Conservation (phyloP, 2,797 vertebrate genomes). For the Mallotus villosus region DNA sequence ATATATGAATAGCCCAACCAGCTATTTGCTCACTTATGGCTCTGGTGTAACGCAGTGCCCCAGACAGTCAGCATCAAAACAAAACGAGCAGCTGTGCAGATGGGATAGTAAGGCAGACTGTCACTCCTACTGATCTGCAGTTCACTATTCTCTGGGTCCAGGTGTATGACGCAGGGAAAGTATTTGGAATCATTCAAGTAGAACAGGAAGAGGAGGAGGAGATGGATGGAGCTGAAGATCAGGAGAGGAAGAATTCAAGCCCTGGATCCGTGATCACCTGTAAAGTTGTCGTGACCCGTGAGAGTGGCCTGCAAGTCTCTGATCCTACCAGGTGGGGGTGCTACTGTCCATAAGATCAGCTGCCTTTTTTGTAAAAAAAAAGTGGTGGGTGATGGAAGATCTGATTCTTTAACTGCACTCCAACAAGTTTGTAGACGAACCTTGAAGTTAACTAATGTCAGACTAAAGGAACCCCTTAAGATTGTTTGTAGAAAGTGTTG, state of each 20-base stretch:
- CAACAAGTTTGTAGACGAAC: too few relatives aligned
- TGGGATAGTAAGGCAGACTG: too few relatives aligned
- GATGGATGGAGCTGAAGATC: conserved; percentile 56
- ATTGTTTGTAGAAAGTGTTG: too few relatives aligned
- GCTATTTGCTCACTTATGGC: not conserved
- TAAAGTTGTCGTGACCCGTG: conserved; percentile 88
- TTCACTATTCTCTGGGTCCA: conserved; percentile 43
- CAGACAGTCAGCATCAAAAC: not conserved
- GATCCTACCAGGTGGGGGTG: conserved; percentile 80
- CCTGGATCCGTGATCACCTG: conserved; percentile 64
- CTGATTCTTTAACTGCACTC: too few relatives aligned
- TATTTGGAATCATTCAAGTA: conserved; percentile 90
- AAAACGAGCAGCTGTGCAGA: too few relatives aligned
- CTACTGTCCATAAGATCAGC: not conserved
- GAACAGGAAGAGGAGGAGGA: conserved; percentile 69
- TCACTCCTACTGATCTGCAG: too few relatives aligned
- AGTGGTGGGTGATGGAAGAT: not conserved
- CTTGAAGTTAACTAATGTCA: too few relatives aligned
- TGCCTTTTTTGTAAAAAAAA: not conserved
- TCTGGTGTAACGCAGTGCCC: not conserved
- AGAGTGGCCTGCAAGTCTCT: conserved; percentile 79
- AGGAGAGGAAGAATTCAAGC: conserved; percentile 58
- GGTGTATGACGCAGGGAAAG: conserved; percentile 92
- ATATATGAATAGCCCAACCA: not conserved
- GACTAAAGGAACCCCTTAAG: too few relatives aligned